Base-by-base conservation (phyloP, 2,797 vertebrate species). In the Psittacula derbiana region DNA sequence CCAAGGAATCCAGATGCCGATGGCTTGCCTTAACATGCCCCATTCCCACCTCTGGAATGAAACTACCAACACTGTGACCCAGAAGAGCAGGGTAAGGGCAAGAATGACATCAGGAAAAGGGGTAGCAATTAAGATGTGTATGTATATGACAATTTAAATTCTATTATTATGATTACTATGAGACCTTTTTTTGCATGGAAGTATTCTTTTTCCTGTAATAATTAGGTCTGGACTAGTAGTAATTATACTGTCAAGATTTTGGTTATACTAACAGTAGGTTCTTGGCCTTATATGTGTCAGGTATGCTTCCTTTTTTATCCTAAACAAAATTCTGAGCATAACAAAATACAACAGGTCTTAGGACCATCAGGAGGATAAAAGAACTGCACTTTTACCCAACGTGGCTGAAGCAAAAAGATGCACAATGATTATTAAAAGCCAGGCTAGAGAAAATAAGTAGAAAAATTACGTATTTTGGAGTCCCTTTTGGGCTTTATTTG, bases 21-120 rank as follows among this genome's bases (percentile, higher is more conserved):
- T 73, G 21, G 49, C 18, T 28, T 2, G 0, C n/a, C 13, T 20
- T 61, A 46, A 50, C 10, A 13, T 1, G 5, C 17, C 7, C 6
- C 6, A 11, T 69, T 78, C 23, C 15, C 33, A 64, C 16, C 18
- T 64, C 44, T 47, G 61, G 27, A 73, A 58, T n/a, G 33, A 38
- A 64, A 52, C 15, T 64, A 36, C 16, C 27, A 69, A 19, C 15
- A 16, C 1, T 33, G 16, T 58, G 49, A 60, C 31, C 24, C 57
- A 60, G 40, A 74, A 74, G 31, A 65, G 16, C 16, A 50, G n/a
- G 11, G 16, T 28, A 53, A 80, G 21, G 41, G 14, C 21, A 4
- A 57, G 33, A 18, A 50, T 30, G 69, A 64, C 33, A 46, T 30
- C 16, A 79, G 40, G 55, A 83, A 87, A 83, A 58, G 23, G 11